These are phyloP conservation scores for Helostoma temminkii DNA, from an alignment of 2,797 vertebrate species.

Conservation along the genomic window DNA sequence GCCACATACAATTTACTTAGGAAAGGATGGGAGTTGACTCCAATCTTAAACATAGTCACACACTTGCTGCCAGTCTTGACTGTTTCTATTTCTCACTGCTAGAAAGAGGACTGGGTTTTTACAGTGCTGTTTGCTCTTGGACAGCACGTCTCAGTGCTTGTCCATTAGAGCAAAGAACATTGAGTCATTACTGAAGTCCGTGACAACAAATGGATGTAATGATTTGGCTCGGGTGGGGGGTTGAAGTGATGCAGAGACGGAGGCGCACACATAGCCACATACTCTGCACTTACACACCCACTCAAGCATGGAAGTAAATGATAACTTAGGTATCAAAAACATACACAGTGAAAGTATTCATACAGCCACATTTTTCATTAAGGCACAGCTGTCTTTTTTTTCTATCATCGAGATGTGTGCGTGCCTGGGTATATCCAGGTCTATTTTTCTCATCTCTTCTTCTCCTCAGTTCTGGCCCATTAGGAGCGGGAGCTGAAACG, in stretches of 20 bases:
- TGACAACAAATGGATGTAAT: conserved; percentile 53
- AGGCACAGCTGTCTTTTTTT: conserved; percentile 25
- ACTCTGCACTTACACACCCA: conserved; percentile 21
- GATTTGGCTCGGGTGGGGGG: conserved; percentile 32
- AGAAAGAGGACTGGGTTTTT: conserved; percentile 15
- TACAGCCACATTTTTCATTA: conserved; percentile 21
- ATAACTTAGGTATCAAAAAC: conserved; percentile 8
- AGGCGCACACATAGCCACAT: neutral
- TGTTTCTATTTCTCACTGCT: conserved; percentile 23
- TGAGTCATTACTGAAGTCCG: conserved; percentile 46
- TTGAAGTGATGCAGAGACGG: conserved; percentile 24
- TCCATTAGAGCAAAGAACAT: conserved; percentile 55
- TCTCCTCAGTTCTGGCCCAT: conserved; percentile 73
- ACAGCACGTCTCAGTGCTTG: conserved; percentile 32
- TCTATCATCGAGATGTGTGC: conserved; percentile 19
- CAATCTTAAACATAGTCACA: conserved; percentile 24
- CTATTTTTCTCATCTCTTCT: conserved; percentile 42
- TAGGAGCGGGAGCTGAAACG: conserved; percentile 61
- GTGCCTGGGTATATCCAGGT: conserved; percentile 8
- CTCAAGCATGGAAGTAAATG: conserved; percentile 25
- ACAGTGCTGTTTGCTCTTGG: conserved; percentile 35
- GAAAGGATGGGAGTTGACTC: neutral
- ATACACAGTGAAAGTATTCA: conserved; percentile 12
- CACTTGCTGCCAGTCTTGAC: neutral
- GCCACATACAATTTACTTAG: conserved; percentile 14